phyloP scores from a whole-genome alignment of 2,797 vertebrate genomes.

The Phyllotis vaccarum region DNA sequence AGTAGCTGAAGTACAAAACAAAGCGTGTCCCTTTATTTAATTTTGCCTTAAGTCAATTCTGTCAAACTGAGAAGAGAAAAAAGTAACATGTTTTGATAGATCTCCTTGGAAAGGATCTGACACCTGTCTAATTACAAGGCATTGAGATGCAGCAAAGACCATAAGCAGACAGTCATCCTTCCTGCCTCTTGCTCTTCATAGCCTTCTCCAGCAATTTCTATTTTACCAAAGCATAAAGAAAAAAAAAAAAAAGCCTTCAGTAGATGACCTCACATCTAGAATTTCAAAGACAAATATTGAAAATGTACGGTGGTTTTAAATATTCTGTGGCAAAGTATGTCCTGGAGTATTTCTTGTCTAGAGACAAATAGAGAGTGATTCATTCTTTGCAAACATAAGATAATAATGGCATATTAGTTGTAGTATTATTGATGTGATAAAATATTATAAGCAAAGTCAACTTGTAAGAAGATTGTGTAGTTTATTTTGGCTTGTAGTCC shows the following conservation, averaged over 20 bases:
- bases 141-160: slow-evolving; percentile 32
- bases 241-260: background rate
- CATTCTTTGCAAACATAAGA: background rate
- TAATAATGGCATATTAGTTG: background rate
- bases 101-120: slow-evolving; percentile 50
- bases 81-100: slow-evolving; percentile 49
- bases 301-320: background rate
- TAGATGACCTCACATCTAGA: background rate
- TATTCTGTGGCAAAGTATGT: background rate
- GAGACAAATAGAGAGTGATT: background rate
- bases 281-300: background rate
- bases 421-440: background rate
- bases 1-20: slow-evolving; percentile 1
- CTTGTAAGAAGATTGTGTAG: too few species aligned
- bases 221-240: background rate
- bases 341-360: background rate
- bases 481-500: background rate
- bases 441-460: background rate
- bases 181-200: background rate
- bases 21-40: slow-evolving; percentile 12
- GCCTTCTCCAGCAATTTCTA: background rate
- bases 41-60: slow-evolving; percentile 66
- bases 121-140: slow-evolving; percentile 72
- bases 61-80: slow-evolving; percentile 44
- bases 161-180: background rate